phyloP scores from a whole-genome alignment of 2,888 invertebrate species.

The Brenthis ino region DNA sequence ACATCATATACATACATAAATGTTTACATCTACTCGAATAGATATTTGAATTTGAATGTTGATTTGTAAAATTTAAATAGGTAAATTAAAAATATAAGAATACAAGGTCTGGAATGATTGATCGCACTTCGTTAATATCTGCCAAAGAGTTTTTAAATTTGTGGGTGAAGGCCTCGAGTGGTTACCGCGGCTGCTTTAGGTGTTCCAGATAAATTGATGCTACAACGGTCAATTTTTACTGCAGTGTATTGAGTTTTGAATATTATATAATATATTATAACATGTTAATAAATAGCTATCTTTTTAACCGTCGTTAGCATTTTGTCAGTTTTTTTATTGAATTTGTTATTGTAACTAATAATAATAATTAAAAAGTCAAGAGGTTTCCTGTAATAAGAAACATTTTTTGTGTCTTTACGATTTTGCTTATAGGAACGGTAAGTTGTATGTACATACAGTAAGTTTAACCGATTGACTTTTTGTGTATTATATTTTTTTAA shows the following conservation, averaged over 20 bases:
- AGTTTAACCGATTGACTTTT: too few relatives aligned
- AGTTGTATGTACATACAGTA: too few relatives aligned
- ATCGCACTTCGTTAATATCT: slow-evolving; percentile 35
- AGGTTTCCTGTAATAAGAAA: too few relatives aligned
- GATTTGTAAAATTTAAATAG: slow-evolving; percentile 20
- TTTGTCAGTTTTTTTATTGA: too few relatives aligned
- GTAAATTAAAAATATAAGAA: slow-evolving; percentile 17
- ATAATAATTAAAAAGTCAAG: too few relatives aligned
- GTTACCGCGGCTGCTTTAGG: slow-evolving; percentile 28
- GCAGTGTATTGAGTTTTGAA: slow-evolving; percentile 24
- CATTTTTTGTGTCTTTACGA: too few relatives aligned
- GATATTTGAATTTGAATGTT: slow-evolving; percentile 10
- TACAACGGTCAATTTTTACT: slow-evolving; percentile 27
- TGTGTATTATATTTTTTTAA: too few relatives aligned
- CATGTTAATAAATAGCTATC: background rate
- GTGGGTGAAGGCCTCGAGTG: slow-evolving; percentile 39
- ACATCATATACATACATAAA: background rate
- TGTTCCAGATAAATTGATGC: slow-evolving; percentile 35
- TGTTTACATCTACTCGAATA: background rate
- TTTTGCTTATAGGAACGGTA: too few relatives aligned
- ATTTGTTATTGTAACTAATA: too few relatives aligned
- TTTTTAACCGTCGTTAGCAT: too few relatives aligned
- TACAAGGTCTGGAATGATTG: slow-evolving; percentile 35
- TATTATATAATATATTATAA: slow-evolving; percentile 14
- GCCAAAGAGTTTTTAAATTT: slow-evolving; percentile 40